Evolutionary conservation across 2,113 vertebrate species (phyloP).

Genomic region (Misgurnus anguillicaudatus): DNA sequence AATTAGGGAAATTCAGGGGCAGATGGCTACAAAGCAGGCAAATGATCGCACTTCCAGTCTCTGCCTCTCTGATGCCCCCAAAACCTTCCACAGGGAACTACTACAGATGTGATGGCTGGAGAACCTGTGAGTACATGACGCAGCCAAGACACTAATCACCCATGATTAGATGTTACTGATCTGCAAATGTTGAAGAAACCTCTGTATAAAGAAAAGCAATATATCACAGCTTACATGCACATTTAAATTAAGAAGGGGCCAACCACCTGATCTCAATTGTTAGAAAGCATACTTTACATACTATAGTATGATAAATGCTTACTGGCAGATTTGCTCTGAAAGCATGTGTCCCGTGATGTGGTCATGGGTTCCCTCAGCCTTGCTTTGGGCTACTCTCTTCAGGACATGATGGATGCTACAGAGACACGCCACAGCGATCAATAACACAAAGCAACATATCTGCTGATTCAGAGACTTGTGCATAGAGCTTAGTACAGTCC

Average conservation of each 20-base stretch:
- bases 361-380: conserved; percentile 51
- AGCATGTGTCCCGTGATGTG: conserved; percentile 44
- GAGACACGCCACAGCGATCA: conserved; percentile 55
- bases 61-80: conserved; percentile 18
- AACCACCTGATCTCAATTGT: background rate
- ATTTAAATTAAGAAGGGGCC: no score
- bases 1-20: conserved; percentile 56
- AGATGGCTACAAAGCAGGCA: conserved; percentile 62
- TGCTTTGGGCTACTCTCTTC: conserved; percentile 40
- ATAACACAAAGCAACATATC: conserved; percentile 44
- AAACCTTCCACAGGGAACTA: conserved; percentile 32
- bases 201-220: no score
- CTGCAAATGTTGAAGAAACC: background rate
- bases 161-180: conserved; percentile 8
- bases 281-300: background rate
- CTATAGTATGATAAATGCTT: conserved; percentile 10
- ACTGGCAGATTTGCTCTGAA: background rate
- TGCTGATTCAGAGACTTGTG: conserved; percentile 44
- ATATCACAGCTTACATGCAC: no score
- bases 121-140: background rate
- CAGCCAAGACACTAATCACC: conserved; percentile 35
- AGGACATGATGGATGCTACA: conserved; percentile 59
- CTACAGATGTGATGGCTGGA: conserved; percentile 46
- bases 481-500: conserved; percentile 9
- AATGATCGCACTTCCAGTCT: conserved; percentile 40